Base-by-base conservation (phyloP, 2,888 invertebrate species). In the Syritta pipiens region DNA sequence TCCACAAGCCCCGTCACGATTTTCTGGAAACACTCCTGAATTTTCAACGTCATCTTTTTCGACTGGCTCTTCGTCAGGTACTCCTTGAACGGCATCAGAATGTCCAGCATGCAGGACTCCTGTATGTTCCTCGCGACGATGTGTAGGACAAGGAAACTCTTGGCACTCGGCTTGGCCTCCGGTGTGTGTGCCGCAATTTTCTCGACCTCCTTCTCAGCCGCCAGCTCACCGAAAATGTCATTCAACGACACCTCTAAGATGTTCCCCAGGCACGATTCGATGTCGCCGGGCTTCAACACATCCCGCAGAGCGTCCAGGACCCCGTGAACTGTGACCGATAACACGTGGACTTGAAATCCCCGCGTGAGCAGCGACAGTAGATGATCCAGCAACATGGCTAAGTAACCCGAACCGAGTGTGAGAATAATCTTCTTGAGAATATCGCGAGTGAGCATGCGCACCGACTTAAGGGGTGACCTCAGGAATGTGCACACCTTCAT, bases 281-380 rank as follows among this genome's bases (percentile, higher is more conserved):
- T 91, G 84, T 97, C 95, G 0, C 92, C 92, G 0, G 93, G 90
- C 86, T 93, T 91, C 74, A 97, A 92, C n/a, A 91, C 88, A 0
- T 91, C 89, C 85, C 93, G 93, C 60, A 97, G 86, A 20, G 93
- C 92, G 65, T 92, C 92, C 53, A 99, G 89, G 3, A 99, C 92
- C 0, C 94, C 92, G 85, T 98, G 96, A 14, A 97, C 91, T 0
- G 98, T 97, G 75, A 93, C 97, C 2, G 95, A 95, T 57, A 99
- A 89, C 0, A 99, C 98, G 85, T 99, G 98, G 1, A 96, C 93
- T 90, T 98, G 97, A 86, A 95, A 99, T 7, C 99, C 99, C 85
- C 94, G 92, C 0, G 93, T 95, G 59, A 99, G 90, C 14, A 96
- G 89, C 3, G 94, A 90, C 28, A 93, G 93, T 86, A 99, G 92